Conservation (phyloP, 2,113 vertebrate species). For the Anser cygnoides region DNA sequence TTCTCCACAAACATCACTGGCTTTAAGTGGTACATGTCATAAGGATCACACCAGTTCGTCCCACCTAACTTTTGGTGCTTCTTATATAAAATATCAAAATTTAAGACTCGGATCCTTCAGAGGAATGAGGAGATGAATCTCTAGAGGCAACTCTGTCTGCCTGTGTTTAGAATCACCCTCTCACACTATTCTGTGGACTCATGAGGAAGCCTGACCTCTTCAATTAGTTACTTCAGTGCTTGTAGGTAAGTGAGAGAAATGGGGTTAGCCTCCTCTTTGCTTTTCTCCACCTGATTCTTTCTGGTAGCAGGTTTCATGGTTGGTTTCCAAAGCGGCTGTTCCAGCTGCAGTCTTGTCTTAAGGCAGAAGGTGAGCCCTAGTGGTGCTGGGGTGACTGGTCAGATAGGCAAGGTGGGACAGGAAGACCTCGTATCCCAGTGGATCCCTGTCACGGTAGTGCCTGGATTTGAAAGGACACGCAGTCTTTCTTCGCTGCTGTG, state of each 20-base stretch:
- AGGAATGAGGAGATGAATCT: not conserved
- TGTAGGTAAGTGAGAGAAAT: conserved; percentile 35
- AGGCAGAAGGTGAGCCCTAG: not conserved
- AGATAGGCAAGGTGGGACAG: not conserved
- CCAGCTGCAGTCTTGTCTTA: not conserved
- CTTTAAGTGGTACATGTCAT: not conserved
- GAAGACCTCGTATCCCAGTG: not conserved
- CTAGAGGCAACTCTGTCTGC: not conserved
- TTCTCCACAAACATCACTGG: not conserved
- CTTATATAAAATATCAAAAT: not conserved
- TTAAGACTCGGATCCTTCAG: not conserved
- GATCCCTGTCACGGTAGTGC: not conserved
- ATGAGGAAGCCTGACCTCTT: not conserved
- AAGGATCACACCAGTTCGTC: not conserved
- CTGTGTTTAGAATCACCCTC: not conserved
- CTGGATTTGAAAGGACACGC: not conserved
- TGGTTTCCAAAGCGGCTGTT: not conserved
- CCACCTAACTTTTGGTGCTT: not conserved
- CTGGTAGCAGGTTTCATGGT: not conserved
- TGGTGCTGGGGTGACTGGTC: not conserved
- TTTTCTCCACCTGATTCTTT: not conserved
- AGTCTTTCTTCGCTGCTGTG: not conserved
- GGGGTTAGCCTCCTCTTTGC: not conserved
- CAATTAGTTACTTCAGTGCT: conserved; percentile 10
- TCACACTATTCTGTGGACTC: not conserved